Evolutionary conservation across 2,113 vertebrate species (phyloP).

Genomic region (Hippoglossus stenolepis): DNA sequence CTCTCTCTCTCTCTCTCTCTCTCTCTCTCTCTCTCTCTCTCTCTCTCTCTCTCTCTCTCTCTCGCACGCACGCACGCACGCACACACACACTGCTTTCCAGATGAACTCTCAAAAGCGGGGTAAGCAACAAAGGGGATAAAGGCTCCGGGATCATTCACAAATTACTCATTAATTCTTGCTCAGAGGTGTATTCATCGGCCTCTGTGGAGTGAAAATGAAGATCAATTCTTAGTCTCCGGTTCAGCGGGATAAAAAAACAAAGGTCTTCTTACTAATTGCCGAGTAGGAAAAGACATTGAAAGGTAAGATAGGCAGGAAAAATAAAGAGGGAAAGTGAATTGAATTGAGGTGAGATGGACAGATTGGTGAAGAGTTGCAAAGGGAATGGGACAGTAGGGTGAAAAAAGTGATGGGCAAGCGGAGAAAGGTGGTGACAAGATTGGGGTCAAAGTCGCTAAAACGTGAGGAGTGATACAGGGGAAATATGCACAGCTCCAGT

Average conservation of each 20-base stretch:
- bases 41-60: too few species aligned
- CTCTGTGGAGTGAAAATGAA: constrained; percentile 35
- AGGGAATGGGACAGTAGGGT: constrained; percentile 18
- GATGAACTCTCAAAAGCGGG: constrained; percentile 42
- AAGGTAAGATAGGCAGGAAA: constrained; percentile 4
- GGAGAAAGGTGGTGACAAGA: constrained; percentile 50
- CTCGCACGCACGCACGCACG: neutral
- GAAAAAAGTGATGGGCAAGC: constrained; percentile 32
- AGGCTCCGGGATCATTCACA: constrained; percentile 60
- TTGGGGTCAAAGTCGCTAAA: constrained; percentile 63
- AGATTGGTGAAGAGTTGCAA: constrained; percentile 13
- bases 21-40: too few species aligned
- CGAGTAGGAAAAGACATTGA: constrained; percentile 1
- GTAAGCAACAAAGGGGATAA: constrained; percentile 56
- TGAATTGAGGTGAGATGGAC: constrained; percentile 30
- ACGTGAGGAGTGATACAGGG: constrained; percentile 36
- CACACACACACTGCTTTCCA: constrained; percentile 21
- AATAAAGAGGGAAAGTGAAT: constrained; percentile 19
- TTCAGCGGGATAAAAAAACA: neutral
- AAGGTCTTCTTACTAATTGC: constrained; percentile 34
- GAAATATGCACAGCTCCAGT: constrained; percentile 9
- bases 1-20: too few species aligned
- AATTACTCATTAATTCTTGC: constrained; percentile 69
- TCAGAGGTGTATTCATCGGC: constrained; percentile 38
- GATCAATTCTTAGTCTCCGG: constrained; percentile 52